phyloP scores from a whole-genome alignment of 2,113 vertebrate genomes.

The Excalfactoria chinensis region DNA sequence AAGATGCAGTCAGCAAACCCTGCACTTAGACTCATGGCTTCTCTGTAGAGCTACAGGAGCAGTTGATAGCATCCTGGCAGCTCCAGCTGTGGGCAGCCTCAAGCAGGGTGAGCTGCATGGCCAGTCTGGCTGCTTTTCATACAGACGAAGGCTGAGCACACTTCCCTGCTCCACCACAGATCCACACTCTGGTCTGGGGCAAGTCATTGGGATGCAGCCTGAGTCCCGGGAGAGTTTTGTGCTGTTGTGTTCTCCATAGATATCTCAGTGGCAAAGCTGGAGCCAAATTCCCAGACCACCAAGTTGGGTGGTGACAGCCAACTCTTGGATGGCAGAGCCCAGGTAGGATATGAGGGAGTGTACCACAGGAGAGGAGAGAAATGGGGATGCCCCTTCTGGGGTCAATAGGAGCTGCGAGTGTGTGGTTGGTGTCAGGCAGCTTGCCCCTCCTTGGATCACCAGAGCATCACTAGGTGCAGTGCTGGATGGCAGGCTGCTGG shows the following conservation, averaged over 20 bases:
- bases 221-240: neutral
- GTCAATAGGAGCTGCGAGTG: neutral
- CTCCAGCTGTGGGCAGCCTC: neutral
- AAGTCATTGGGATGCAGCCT: neutral
- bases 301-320: neutral
- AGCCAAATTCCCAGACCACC: neutral
- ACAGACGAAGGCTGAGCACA: accelerated
- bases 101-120: constrained; percentile 5
- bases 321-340: neutral
- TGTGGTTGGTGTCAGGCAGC: neutral
- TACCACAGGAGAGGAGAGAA: neutral
- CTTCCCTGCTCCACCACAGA: neutral
- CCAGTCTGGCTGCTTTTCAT: neutral
- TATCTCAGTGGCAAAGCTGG: neutral
- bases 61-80: constrained; percentile 43
- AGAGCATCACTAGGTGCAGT: neutral
- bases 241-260: neutral
- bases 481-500: neutral
- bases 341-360: neutral
- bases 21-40: constrained; percentile 41
- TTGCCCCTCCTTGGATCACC: neutral
- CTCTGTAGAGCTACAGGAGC: constrained; percentile 28
- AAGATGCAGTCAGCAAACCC: constrained; percentile 44
- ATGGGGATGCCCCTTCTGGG: neutral
- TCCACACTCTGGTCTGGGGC: neutral